These are phyloP conservation scores for Oophaga pumilio DNA, from an alignment of 2,113 vertebrate species.

Conservation along the genomic window DNA sequence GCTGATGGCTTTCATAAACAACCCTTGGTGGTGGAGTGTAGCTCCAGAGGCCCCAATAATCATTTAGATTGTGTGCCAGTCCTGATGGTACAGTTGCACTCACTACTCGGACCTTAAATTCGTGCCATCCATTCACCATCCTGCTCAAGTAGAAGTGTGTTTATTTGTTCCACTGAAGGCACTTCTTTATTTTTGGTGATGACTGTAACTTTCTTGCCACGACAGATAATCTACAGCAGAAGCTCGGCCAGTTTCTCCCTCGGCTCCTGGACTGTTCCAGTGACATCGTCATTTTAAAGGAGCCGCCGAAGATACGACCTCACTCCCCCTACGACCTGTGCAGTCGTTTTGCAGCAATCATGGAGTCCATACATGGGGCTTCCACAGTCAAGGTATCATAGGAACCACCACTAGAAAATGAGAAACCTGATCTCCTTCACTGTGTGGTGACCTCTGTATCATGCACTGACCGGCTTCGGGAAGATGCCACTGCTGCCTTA, in stretches of 20 bases:
- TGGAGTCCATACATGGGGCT: conserved; percentile 91
- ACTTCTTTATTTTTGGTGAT: not conserved
- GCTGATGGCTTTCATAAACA: no score
- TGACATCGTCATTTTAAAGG: conserved; percentile 84
- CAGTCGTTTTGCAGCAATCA: conserved; percentile 89
- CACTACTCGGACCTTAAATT: no score
- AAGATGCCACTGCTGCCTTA: conserved; percentile 6
- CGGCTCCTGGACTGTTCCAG: conserved; percentile 88
- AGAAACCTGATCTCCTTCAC: fast-evolving
- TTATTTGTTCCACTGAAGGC: no score
- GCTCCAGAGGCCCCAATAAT: no score
- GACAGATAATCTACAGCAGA: conserved; percentile 84
- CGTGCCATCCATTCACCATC: no score
- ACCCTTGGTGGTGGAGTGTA: no score
- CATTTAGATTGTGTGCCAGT: no score
- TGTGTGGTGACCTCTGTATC: not conserved
- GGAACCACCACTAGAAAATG: not conserved
- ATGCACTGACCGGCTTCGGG: conserved; percentile 38
- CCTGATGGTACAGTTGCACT: no score
- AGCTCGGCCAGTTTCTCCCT: conserved; percentile 89
- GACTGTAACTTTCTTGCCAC: conserved; percentile 31
- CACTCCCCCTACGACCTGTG: conserved; percentile 90
- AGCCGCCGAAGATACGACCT: conserved; percentile 89
- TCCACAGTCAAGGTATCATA: conserved; percentile 82
- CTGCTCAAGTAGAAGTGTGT: no score